A percentile compares a stretch with the other conserved stretches of the same genome.
Evolutionary conservation across 2,113 vertebrate genomes (phyloP).

Genomic region (mouse (Mus musculus)): GRCm39 chr7:72994501-72995000

Average conservation of each 20-base stretch:
- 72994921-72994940: neutral
- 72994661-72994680: neutral
- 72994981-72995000: neutral
- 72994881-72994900: neutral
- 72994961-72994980: neutral
- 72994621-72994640: neutral
- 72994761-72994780: neutral
- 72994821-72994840: neutral
- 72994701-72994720: neutral
- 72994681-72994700: neutral
- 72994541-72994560: neutral
- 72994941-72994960: neutral
- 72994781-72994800: neutral
- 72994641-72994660: too few relatives aligned
- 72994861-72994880: neutral
- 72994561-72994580: neutral
- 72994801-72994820: neutral
- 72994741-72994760: neutral
- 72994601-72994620: neutral
- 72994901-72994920: fast-evolving
- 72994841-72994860: neutral
- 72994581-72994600: neutral
- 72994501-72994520: neutral
- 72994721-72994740: neutral
- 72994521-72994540: neutral